phyloP scores from a whole-genome alignment of 1,140 invertebrate species.

The Drosophila azteca region DNA sequence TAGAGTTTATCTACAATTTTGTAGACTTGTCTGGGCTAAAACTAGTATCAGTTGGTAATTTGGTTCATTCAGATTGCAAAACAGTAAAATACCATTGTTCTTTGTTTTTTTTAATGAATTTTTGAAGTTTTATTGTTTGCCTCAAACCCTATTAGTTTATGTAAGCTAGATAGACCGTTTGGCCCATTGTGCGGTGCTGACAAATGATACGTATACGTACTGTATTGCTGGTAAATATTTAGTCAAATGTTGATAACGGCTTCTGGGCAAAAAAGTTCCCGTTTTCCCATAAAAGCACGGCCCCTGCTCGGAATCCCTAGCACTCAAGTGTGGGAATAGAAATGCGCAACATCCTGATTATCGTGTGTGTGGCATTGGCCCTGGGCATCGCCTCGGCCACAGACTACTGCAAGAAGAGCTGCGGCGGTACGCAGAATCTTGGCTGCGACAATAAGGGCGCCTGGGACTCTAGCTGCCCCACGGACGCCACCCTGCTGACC shows the following conservation, averaged over 20 bases:
- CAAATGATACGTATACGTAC: conserved; percentile 28
- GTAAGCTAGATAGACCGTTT: too few relatives aligned
- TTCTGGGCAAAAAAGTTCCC: background rate
- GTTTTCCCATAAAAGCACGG: conserved; percentile 49
- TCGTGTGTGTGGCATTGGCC: conserved; percentile 23
- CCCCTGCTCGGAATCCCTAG: background rate
- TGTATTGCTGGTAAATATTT: conserved; percentile 59
- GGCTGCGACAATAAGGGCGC: conserved; percentile 64
- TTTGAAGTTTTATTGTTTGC: too few relatives aligned
- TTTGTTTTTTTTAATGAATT: too few relatives aligned
- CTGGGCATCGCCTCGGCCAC: conserved; percentile 36
- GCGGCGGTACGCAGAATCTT: conserved; percentile 44
- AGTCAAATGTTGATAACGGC: conserved; percentile 62
- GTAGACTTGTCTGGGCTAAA: too few relatives aligned
- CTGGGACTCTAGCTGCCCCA: conserved; percentile 55
- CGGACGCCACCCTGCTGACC: conserved; percentile 39
- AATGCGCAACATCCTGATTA: conserved; percentile 43
- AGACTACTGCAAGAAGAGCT: conserved; percentile 62
- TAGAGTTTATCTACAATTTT: too few relatives aligned
- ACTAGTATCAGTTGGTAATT: too few relatives aligned
- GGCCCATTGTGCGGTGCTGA: background rate
- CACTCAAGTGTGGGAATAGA: conserved; percentile 34
- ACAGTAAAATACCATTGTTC: too few relatives aligned
- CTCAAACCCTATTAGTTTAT: too few relatives aligned
- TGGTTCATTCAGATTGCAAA: too few relatives aligned